Conservation (phyloP, 2,797 vertebrate genomes). For the Acridotheres tristis region DNA sequence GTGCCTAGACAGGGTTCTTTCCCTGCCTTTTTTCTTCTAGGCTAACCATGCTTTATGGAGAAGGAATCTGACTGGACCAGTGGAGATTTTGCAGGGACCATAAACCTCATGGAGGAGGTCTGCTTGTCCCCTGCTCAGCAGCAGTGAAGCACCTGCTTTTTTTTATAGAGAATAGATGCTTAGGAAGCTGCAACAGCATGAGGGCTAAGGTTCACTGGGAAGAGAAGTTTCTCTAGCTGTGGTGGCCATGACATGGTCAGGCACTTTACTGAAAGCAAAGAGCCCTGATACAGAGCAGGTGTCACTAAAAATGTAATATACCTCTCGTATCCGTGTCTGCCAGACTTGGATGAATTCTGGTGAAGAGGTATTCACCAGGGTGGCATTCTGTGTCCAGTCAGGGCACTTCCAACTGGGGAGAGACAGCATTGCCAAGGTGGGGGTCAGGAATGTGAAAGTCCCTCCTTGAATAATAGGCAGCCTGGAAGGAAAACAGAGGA, state of each 20-base stretch:
- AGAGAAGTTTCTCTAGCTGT: not conserved
- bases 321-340: conserved; percentile 93
- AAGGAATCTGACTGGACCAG: not conserved
- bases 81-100: not conserved
- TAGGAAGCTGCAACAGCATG: not conserved
- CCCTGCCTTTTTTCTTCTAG: not conserved
- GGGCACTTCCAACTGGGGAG: conserved; percentile 92
- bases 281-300: not conserved
- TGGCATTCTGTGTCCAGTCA: conserved; percentile 89
- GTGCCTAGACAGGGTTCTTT: not conserved
- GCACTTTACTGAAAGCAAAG: not conserved
- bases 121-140: not conserved
- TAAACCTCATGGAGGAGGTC: not conserved
- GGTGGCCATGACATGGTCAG: not conserved
- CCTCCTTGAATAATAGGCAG: conserved; percentile 96
- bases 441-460: conserved; percentile 88
- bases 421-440: conserved; percentile 91
- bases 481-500: conserved; percentile 68
- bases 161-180: not conserved
- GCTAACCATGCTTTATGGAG: not conserved
- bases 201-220: not conserved
- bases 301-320: conserved; percentile 46
- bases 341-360: conserved; percentile 86
- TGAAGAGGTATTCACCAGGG: conserved; percentile 85
- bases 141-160: not conserved